phyloP scores from a whole-genome alignment of 1,140 invertebrate species.

The Zaprionus nigranus region DNA sequence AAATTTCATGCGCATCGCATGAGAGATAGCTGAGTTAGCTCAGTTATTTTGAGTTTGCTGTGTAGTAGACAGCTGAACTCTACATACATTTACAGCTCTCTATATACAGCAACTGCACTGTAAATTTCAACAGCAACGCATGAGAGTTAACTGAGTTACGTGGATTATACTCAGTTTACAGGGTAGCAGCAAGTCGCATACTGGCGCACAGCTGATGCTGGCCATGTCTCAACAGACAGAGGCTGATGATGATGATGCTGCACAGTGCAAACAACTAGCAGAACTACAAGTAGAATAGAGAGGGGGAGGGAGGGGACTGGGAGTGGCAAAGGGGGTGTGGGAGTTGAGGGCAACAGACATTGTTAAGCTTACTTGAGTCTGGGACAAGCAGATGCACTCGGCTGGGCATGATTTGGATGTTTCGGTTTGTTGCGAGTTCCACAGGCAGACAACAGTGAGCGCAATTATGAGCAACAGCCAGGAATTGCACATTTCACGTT shows the following conservation, averaged over 20 bases:
- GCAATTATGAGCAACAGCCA: slow-evolving; percentile 84
- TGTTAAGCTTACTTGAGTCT: slow-evolving; percentile 89
- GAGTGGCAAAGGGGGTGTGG: not conserved
- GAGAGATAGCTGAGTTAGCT: not conserved
- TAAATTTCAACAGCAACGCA: not conserved
- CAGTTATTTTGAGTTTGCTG: not conserved
- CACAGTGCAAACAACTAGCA: slow-evolving; percentile 43
- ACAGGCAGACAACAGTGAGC: slow-evolving; percentile 84
- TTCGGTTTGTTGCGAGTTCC: slow-evolving; percentile 84
- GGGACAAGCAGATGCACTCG: slow-evolving; percentile 92
- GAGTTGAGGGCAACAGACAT: slow-evolving; percentile 26
- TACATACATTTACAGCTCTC: not conserved
- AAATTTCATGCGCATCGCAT: not conserved
- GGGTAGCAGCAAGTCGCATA: slow-evolving; percentile 8
- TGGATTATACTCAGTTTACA: not conserved
- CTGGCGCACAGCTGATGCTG: not conserved
- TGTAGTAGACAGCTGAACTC: not conserved
- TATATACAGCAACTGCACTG: not conserved
- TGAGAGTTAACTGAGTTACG: not conserved
- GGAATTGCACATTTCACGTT: slow-evolving; percentile 85
- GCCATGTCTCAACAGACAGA: slow-evolving; percentile 14
- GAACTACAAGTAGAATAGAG: slow-evolving; percentile 30
- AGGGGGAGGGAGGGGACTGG: not conserved
- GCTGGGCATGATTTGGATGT: slow-evolving; percentile 87
- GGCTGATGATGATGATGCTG: slow-evolving; percentile 26